Evolutionary conservation across 1,140 invertebrate genomes (phyloP).

Genomic region (Maconellicoccus hirsutus): DNA sequence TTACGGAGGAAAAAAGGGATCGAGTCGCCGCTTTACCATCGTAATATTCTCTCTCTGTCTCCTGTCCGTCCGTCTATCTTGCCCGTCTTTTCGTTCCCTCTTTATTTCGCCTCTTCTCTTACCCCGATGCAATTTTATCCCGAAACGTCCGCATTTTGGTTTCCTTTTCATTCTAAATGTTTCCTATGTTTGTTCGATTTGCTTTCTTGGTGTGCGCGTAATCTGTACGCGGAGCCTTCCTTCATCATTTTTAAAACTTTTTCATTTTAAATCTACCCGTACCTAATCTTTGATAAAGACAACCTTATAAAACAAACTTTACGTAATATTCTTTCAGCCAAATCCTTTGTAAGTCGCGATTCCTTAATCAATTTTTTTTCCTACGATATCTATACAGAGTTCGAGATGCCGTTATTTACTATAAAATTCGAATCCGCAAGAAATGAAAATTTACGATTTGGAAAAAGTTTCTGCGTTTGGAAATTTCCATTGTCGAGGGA

Average conservation of each 20-base stretch:
- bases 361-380: background rate
- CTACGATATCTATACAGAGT: background rate
- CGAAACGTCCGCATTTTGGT: constrained; percentile 19
- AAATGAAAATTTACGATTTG: background rate
- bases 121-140: constrained; percentile 19
- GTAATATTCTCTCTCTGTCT: constrained; percentile 13
- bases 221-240: constrained; percentile 11
- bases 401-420: background rate
- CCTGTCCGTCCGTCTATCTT: background rate
- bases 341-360: constrained; percentile 3
- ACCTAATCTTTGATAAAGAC: constrained; percentile 5
- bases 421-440: background rate
- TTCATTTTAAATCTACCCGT: constrained; percentile 5
- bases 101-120: constrained; percentile 6
- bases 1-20: background rate
- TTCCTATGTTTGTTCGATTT: constrained; percentile 17
- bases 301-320: constrained; percentile 1
- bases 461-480: background rate
- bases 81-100: background rate
- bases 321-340: constrained; percentile 4
- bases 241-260: constrained; percentile 6
- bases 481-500: background rate
- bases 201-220: background rate
- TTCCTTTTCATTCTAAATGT: constrained; percentile 17
- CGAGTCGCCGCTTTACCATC: constrained; percentile 1